These are phyloP conservation scores for Epinotia nisella DNA, from an alignment of 2,888 invertebrate species.

Conservation along the genomic window DNA sequence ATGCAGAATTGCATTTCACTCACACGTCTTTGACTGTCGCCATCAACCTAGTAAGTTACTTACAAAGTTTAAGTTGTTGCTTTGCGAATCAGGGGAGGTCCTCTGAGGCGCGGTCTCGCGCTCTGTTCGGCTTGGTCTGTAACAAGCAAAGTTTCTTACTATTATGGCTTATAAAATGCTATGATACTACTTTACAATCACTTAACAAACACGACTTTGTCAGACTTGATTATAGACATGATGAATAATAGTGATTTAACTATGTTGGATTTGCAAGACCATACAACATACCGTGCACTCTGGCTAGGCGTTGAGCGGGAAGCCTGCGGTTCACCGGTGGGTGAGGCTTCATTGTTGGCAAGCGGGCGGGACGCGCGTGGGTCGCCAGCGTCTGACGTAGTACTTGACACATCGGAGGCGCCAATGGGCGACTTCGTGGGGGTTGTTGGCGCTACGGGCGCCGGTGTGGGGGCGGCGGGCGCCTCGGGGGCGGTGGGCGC, in stretches of 20 bases:
- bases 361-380: not conserved
- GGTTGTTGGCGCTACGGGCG: constrained; percentile 16
- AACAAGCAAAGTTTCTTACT: not conserved
- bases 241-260: not conserved
- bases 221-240: not conserved
- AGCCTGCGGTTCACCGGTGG: constrained; percentile 22
- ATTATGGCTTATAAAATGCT: not conserved
- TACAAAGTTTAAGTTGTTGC: constrained; percentile 30
- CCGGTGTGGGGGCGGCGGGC: constrained; percentile 15
- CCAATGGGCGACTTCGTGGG: constrained; percentile 67
- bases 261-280: too few relatives aligned
- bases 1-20: not conserved
- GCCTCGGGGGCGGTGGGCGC: not conserved
- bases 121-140: constrained; percentile 25
- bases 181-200: not conserved
- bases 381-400: constrained; percentile 54
- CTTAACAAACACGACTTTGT: not conserved
- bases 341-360: not conserved
- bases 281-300: constrained; percentile 16
- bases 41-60: not conserved
- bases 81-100: constrained; percentile 21
- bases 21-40: not conserved
- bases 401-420: constrained; percentile 74
- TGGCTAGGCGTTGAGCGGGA: constrained; percentile 28
- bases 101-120: constrained; percentile 14